Evolutionary conservation across 2,113 vertebrate genomes (phyloP).

Genomic region (Rafetus swinhoei): DNA sequence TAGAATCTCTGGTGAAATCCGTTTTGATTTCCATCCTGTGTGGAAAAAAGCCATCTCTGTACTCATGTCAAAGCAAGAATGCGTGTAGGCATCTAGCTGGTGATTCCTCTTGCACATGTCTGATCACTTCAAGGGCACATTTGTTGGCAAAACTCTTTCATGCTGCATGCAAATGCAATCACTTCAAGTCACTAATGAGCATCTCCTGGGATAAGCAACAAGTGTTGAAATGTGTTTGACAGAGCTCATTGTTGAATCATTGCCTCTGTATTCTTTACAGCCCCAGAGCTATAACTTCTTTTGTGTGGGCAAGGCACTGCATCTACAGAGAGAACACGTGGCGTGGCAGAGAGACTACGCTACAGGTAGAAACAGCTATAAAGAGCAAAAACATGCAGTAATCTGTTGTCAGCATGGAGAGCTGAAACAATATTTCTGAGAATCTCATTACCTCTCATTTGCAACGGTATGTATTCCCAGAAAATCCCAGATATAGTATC

Average conservation of each 20-base stretch:
- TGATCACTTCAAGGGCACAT: background rate
- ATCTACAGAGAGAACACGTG: background rate
- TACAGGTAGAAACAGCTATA: slow-evolving; percentile 2
- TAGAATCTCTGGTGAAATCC: background rate
- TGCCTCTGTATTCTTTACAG: background rate
- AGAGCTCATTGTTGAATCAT: background rate
- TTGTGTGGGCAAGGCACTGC: background rate
- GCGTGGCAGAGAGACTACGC: slow-evolving; percentile 23
- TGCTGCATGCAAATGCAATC: background rate
- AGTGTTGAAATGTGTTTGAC: background rate
- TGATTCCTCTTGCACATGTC: background rate
- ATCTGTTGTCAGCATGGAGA: background rate
- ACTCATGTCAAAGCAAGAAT: background rate
- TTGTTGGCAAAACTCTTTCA: background rate
- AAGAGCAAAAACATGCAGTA: background rate
- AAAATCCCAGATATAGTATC: slow-evolving; percentile 40
- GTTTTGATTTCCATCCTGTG: background rate
- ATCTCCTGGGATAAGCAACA: slow-evolving; percentile 15
- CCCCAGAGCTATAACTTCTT: background rate
- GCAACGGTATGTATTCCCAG: slow-evolving; percentile 26
- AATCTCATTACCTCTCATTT: background rate
- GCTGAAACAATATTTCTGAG: slow-evolving; percentile 38
- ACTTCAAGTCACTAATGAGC: background rate
- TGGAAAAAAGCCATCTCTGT: background rate
- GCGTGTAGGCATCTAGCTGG: background rate